A percentile compares a stretch with the other conserved stretches of the same genome.
These are phyloP conservation scores for Drosophila eohydei DNA, from an alignment of 2,888 invertebrate species.

Conservation along the genomic window DNA sequence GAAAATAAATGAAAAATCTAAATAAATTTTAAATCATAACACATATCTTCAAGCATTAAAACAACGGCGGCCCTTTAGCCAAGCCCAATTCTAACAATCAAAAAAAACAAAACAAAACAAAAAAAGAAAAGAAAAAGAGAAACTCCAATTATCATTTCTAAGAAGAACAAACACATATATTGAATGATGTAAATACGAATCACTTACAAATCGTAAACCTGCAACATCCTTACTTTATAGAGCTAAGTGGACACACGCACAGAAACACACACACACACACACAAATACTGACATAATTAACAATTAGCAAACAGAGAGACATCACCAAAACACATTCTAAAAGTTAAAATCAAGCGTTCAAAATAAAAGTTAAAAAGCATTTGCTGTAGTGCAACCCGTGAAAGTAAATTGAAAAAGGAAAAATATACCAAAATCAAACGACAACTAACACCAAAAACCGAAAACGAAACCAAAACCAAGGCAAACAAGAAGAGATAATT, in stretches of 20 bases:
- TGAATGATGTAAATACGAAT: slow-evolving; percentile 50
- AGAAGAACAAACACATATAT: slow-evolving; percentile 43
- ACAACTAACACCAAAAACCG: slow-evolving; percentile 48
- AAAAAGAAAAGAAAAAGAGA: background rate
- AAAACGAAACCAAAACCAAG: slow-evolving; percentile 23
- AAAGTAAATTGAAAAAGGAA: slow-evolving; percentile 30
- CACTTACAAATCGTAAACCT: slow-evolving; percentile 38
- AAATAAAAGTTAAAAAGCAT: slow-evolving; percentile 28
- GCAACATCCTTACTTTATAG: slow-evolving; percentile 76
- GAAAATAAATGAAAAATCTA: slow-evolving; percentile 37
- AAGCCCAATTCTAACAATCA: slow-evolving; percentile 62
- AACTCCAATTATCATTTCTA: slow-evolving; percentile 54
- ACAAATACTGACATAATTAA: slow-evolving; percentile 27
- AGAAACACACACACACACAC: slow-evolving; percentile 18
- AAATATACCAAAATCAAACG: slow-evolving; percentile 37
- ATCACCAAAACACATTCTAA: slow-evolving; percentile 25
- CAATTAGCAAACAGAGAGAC: slow-evolving; percentile 21
- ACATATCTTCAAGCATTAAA: slow-evolving; percentile 67
- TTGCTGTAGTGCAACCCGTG: slow-evolving; percentile 50
- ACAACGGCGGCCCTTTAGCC: slow-evolving; percentile 22
- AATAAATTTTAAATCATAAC: slow-evolving; percentile 66
- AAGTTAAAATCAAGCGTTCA: slow-evolving; percentile 42
- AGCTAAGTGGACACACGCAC: slow-evolving; percentile 63
- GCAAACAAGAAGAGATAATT: slow-evolving; percentile 25
- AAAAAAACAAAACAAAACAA: slow-evolving; percentile 7